A percentile compares a stretch with the other conserved stretches of the same genome.
Evolutionary conservation across 2,888 invertebrate species (phyloP).

Genomic region (Zonitis immaculata): DNA sequence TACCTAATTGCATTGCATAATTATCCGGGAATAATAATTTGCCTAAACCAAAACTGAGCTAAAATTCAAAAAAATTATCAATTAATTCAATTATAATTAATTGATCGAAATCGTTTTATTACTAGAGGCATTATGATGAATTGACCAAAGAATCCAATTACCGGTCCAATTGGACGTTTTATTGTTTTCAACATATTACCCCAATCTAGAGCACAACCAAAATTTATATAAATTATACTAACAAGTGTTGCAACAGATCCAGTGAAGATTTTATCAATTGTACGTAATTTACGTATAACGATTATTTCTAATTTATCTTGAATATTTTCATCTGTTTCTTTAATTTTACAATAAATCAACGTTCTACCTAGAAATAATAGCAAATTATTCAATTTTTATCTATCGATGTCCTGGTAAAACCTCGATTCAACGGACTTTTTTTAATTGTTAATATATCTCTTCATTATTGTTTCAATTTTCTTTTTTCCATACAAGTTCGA

Average conservation of each 20-base stretch:
- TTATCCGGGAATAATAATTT: slow-evolving; percentile 64
- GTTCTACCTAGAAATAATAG: too few relatives aligned
- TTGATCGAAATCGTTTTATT: slow-evolving; percentile 38
- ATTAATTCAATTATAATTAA: slow-evolving; percentile 3
- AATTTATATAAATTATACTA: slow-evolving; percentile 81
- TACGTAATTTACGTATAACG: slow-evolving; percentile 48
- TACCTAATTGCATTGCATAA: slow-evolving; percentile 71
- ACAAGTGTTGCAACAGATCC: slow-evolving; percentile 71
- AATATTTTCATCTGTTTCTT: slow-evolving; percentile 14
- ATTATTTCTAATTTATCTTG: slow-evolving; percentile 28
- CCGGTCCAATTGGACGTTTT: slow-evolving; percentile 69
- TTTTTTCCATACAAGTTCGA: too few relatives aligned
- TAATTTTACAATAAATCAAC: slow-evolving; percentile 29
- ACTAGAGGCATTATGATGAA: slow-evolving; percentile 84
- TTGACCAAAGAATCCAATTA: slow-evolving; percentile 73
- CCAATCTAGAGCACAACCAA: slow-evolving; percentile 85
- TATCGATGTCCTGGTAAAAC: too few relatives aligned
- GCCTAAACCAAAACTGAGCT: slow-evolving; percentile 71
- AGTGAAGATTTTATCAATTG: slow-evolving; percentile 71
- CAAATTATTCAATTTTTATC: too few relatives aligned
- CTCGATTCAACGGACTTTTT: too few relatives aligned
- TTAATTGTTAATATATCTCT: too few relatives aligned
- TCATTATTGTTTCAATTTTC: too few relatives aligned
- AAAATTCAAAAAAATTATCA: slow-evolving; percentile 34
- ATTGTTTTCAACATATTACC: slow-evolving; percentile 61